Conservation (phyloP, 2,797 vertebrate genomes). For the Lagorchestes hirsutus region DNA sequence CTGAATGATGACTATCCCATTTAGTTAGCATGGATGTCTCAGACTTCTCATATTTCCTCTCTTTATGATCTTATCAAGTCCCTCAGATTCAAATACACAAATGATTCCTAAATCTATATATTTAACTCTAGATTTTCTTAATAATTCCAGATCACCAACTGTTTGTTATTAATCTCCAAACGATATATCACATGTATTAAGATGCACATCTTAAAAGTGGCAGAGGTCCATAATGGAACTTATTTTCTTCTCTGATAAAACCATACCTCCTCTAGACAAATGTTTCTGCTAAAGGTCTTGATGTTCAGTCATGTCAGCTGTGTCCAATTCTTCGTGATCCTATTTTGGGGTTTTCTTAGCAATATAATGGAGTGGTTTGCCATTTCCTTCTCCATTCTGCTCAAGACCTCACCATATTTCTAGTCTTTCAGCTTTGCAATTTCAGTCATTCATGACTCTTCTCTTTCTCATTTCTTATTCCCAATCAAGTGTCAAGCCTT, state of each 20-base stretch:
- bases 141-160: not conserved
- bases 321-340: not conserved
- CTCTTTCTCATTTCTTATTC: not conserved
- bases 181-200: not conserved
- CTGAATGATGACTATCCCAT: not conserved
- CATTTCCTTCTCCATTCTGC: not conserved
- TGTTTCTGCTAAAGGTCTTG: not conserved
- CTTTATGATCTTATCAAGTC: conserved; percentile 18
- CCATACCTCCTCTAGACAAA: not conserved
- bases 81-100: conserved; percentile 25
- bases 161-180: not conserved
- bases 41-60: not conserved
- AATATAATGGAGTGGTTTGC: not conserved
- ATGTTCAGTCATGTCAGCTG: not conserved
- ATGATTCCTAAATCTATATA: conserved; percentile 13
- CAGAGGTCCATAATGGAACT: not conserved
- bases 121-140: not conserved
- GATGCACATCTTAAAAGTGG: not conserved
- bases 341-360: not conserved
- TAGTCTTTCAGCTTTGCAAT: conserved; percentile 1
- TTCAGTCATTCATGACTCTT: not conserved
- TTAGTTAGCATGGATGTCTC: not conserved
- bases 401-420: not conserved
- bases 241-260: not conserved
- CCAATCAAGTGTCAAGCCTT: not conserved